A percentile compares a stretch with the other conserved stretches of the same genome.
Evolutionary conservation across 2,113 vertebrate genomes (phyloP).

Genomic region (Madoqua kirkii): DNA sequence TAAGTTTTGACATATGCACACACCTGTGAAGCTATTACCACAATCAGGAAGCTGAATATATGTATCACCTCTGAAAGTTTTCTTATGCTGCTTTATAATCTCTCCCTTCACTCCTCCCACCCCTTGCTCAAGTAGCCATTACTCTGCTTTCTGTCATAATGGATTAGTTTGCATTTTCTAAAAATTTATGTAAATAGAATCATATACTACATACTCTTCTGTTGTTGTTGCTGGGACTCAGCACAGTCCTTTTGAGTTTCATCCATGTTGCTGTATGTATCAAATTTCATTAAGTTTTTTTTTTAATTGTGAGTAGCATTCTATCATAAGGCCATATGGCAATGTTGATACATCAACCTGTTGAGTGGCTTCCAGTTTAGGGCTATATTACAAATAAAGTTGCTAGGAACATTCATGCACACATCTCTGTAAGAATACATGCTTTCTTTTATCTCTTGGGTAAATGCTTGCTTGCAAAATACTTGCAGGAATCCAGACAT

Average conservation of each 20-base stretch:
- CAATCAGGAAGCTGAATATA: neutral
- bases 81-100: neutral
- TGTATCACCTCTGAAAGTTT: neutral
- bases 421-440: neutral
- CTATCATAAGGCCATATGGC: neutral
- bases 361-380: neutral
- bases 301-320: neutral
- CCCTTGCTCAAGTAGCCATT: neutral
- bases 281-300: neutral
- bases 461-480: neutral
- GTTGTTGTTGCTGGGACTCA: neutral
- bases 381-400: neutral
- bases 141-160: neutral
- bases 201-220: neutral
- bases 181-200: neutral
- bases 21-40: neutral
- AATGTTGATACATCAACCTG: neutral
- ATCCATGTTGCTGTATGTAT: neutral
- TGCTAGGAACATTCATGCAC: neutral
- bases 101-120: neutral
- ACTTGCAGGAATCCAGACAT: neutral
- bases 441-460: neutral
- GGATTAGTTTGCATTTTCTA: neutral
- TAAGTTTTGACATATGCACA: neutral
- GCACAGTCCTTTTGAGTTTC: neutral